These are phyloP conservation scores for Melanerpes aurifrons DNA, from an alignment of 2,113 vertebrate genomes.

Conservation along the genomic window DNA sequence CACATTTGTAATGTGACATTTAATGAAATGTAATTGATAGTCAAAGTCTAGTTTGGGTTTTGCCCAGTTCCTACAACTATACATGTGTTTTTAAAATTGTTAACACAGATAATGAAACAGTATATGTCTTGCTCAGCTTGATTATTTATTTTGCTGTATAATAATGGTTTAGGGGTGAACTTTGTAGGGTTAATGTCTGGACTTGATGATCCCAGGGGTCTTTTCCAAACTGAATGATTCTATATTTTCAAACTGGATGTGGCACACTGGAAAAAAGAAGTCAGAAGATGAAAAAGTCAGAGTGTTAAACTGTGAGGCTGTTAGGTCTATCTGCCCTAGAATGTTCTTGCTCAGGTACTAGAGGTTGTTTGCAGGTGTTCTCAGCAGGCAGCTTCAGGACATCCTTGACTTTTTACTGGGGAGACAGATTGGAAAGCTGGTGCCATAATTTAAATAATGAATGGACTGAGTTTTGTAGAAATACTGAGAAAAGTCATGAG, in stretches of 20 bases:
- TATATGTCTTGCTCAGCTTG: neutral
- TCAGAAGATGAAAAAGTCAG: neutral
- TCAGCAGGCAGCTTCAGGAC: neutral
- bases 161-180: neutral
- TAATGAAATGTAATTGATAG: neutral
- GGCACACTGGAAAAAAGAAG: neutral
- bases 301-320: neutral
- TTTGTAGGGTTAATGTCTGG: too few relatives aligned
- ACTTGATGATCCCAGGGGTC: too few relatives aligned
- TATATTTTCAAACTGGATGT: neutral
- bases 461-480: neutral
- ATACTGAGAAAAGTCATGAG: neutral
- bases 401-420: neutral
- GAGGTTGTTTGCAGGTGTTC: neutral
- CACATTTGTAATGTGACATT: neutral
- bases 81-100: neutral
- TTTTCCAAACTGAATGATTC: too few relatives aligned
- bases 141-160: neutral
- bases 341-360: neutral
- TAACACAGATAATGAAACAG: neutral
- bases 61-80: neutral
- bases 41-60: neutral
- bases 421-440: neutral
- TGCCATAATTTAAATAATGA: neutral
- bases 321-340: neutral